Evolutionary conservation across 2,888 invertebrate species (phyloP).

Genomic region (Ceraclea dissimilis): DNA sequence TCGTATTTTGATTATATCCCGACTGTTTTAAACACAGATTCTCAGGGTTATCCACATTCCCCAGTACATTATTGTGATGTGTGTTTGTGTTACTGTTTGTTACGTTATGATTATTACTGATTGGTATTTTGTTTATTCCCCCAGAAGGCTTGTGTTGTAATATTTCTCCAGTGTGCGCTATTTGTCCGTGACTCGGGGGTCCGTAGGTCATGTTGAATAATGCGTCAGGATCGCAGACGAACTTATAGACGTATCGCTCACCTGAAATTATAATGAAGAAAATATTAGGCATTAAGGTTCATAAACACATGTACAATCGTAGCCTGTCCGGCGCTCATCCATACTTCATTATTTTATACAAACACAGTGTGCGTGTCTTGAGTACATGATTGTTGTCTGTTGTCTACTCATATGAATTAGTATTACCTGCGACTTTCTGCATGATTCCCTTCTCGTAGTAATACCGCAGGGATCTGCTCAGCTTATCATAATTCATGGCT

Average conservation of each 20-base stretch:
- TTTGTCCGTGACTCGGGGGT: conserved; percentile 24
- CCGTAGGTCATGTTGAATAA: conserved; percentile 77
- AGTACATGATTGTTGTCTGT: no score
- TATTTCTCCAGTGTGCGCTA: not conserved
- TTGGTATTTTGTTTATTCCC: not conserved
- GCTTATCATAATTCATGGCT: conserved; percentile 96
- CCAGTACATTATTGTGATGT: conserved; percentile 23
- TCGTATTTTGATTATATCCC: conserved; percentile 1
- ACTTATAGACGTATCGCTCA: conserved; percentile 93
- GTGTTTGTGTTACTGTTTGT: not conserved
- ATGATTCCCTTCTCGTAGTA: conserved; percentile 98
- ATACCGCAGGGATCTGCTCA: conserved; percentile 88
- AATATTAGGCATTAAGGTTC: no score
- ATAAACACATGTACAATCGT: no score
- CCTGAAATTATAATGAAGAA: conserved; percentile 57
- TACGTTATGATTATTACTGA: conserved; percentile 2
- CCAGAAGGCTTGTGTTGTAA: not conserved
- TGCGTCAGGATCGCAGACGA: conserved; percentile 91
- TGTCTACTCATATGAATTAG: conserved; percentile 64
- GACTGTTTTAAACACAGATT: conserved; percentile 21
- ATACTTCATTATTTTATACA: no score
- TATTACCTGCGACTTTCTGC: conserved; percentile 85
- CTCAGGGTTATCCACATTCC: conserved; percentile 17
- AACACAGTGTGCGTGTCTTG: no score
- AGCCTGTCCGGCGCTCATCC: no score